These are phyloP conservation scores for Drosophila heteroneura DNA, from an alignment of 2,888 invertebrate species.

Conservation along the genomic window DNA sequence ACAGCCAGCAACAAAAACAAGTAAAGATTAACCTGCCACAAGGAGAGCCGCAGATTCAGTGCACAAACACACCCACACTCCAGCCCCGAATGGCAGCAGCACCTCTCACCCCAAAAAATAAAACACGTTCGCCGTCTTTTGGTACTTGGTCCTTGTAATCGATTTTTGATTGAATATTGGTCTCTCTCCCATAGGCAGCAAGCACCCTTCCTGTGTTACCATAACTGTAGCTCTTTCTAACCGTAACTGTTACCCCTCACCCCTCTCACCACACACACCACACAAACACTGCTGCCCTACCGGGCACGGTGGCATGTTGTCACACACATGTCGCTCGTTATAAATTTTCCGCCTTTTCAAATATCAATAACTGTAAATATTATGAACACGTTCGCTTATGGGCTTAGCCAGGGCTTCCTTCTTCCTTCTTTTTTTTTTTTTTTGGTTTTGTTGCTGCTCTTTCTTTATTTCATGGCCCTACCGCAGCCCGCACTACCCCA, in stretches of 20 bases:
- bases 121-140: conserved; percentile 43
- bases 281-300: conserved; percentile 10
- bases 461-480: conserved; percentile 1
- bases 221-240: conserved; percentile 2
- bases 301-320: conserved; percentile 63
- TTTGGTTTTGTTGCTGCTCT: background rate
- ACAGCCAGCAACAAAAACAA: background rate
- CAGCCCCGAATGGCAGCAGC: background rate
- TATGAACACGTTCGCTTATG: conserved; percentile 84
- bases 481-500: conserved; percentile 9
- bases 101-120: background rate
- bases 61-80: background rate
- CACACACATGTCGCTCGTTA: conserved; percentile 82
- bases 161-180: conserved; percentile 85
- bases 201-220: conserved; percentile 47
- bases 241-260: conserved; percentile 1
- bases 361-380: conserved; percentile 85
- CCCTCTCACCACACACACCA: background rate
- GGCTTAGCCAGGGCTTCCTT: conserved; percentile 66
- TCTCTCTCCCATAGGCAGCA: conserved; percentile 44
- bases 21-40: conserved; percentile 73
- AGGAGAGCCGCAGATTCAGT: conserved; percentile 14
- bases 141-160: conserved; percentile 77
- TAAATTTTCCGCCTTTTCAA: conserved; percentile 85
- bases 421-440: conserved; percentile 17